Base-by-base conservation (phyloP, 2,888 invertebrate species). In the Dynastes hyllus region DNA sequence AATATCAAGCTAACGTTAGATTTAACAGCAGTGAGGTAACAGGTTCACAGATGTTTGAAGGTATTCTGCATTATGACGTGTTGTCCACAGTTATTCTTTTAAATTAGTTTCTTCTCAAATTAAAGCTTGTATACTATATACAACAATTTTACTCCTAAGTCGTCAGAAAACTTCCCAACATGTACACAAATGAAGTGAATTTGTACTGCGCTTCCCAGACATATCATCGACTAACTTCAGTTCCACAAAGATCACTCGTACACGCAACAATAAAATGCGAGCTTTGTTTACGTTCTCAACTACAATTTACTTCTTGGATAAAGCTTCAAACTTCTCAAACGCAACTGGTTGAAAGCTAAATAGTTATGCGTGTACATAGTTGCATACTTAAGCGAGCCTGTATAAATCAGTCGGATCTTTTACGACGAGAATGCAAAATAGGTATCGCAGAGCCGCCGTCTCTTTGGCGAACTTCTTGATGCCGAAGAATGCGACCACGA, bases 401-500 rank as follows among this genome's bases (percentile, higher is more conserved):
- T 32, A n/a, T 70, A 70, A 70, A 70, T 53, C 70, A 70, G 70
- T 32, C 53, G 70, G 70, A 29, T 53, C 70, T 70, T 32, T 70
- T 70, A 53, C n/a, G 53, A 53, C 32, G 53, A 32, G 70, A 70
- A 70, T 70, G 70, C 70, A 70, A 70, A 70, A 53, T 70, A 70
- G 53, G 70, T 70, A 53, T 70, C 70, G 29, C 53, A 29, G 53
- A 53, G 22, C 32, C 32, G 70, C 45, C 29, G 53, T 70, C 29
- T 53, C 70, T 70, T 13, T 53, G 53, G 53, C 53, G 70, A 70
- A 53, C 70, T 70, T 70, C 32, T 37, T 70, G 55, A 58, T 16
- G 53, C 32, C 53, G 70, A 70, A 70, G 70, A 70, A 70, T 70
- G 70, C 70, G 70, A 70, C 32, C 70, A 53, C 53, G 70, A 53